These are phyloP conservation scores for Cylindroiulus punctatus DNA, from an alignment of 2,888 invertebrate genomes.

Conservation along the genomic window DNA sequence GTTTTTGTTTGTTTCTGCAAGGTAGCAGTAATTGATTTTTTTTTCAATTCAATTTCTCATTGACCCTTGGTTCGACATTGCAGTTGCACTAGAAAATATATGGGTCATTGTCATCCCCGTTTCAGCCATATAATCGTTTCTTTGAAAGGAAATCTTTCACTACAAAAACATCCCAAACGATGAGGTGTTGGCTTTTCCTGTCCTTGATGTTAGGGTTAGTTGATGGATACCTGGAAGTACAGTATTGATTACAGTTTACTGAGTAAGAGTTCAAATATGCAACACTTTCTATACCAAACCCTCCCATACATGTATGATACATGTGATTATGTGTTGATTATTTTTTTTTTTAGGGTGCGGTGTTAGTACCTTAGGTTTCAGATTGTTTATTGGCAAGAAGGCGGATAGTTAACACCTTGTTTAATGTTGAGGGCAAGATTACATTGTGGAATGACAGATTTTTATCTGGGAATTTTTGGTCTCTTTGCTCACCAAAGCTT, in stretches of 20 bases:
- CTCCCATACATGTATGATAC: background rate
- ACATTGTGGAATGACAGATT: background rate
- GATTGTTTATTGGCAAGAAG: background rate
- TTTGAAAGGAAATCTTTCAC: background rate
- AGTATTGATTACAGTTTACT: background rate
- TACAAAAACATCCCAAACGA: slow-evolving; percentile 25
- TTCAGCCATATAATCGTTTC: slow-evolving; percentile 2
- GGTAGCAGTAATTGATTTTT: slow-evolving; percentile 44
- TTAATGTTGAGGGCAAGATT: background rate
- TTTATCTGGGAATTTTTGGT: background rate
- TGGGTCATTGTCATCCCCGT: slow-evolving; percentile 4
- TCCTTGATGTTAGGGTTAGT: background rate
- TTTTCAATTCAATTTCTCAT: background rate
- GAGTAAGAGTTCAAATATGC: background rate
- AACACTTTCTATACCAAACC: background rate
- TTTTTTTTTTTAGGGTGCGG: background rate
- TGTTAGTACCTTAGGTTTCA: background rate
- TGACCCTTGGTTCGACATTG: slow-evolving; percentile 24
- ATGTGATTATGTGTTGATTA: background rate
- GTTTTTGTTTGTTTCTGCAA: slow-evolving; percentile 14
- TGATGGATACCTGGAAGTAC: background rate
- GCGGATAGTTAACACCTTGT: background rate
- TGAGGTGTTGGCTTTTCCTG: background rate
- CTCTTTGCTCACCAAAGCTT: background rate
- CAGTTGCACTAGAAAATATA: slow-evolving; percentile 33